Evolutionary conservation across 2,888 invertebrate genomes (phyloP).

Genomic region (Arenicola marina): DNA sequence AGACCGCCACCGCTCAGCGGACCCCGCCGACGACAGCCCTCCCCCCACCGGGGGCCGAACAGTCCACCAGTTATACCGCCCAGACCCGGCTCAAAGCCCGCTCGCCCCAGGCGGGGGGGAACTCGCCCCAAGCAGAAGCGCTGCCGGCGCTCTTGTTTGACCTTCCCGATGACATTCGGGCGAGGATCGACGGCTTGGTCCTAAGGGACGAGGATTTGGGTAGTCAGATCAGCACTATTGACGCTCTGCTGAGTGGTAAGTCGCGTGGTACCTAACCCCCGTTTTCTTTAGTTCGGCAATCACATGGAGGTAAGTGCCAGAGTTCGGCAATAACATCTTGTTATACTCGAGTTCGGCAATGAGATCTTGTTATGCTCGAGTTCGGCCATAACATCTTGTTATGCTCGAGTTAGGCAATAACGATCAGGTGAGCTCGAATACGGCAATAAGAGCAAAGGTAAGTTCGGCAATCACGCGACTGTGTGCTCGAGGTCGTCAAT

Average conservation of each 20-base stretch:
- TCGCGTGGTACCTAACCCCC: background rate
- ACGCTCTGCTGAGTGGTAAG: conserved; percentile 23
- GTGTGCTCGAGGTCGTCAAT: no score
- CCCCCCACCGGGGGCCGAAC: conserved; percentile 2
- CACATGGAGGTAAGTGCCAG: no score
- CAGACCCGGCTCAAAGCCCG: background rate
- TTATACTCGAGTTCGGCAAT: no score
- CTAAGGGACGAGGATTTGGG: conserved; percentile 27
- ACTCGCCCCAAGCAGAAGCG: background rate
- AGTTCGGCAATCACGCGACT: no score
- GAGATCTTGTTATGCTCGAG: no score
- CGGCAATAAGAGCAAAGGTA: no score
- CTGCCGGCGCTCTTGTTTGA: conserved; percentile 20
- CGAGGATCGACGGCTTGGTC: conserved; percentile 23
- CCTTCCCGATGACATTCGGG: conserved; percentile 20
- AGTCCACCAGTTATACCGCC: background rate
- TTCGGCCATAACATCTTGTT: no score
- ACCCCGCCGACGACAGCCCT: background rate
- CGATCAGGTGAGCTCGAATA: no score
- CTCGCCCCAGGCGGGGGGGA: background rate
- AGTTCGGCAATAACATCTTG: no score
- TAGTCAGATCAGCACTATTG: conserved; percentile 24
- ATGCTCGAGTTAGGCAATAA: no score
- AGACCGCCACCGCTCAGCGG: background rate
- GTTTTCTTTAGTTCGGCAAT: background rate